Percentiles rank a stretch among this genome's conserved stretches.
Conservation (phyloP, 2,888 invertebrate genomes). For the Polymixis lichenea region DNA sequence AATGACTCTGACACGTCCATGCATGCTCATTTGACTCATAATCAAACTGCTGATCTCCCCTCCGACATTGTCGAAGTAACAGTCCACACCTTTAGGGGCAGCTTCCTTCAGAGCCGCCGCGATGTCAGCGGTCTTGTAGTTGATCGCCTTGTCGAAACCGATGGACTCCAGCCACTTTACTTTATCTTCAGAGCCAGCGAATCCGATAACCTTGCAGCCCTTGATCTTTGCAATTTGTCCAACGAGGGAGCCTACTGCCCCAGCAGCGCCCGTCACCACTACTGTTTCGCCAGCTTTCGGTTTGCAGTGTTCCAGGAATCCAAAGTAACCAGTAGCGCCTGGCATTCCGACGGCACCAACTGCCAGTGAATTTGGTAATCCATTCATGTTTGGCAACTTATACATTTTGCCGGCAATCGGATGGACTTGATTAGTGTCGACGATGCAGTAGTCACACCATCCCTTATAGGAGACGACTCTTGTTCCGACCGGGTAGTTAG, state of each 20-base stretch:
- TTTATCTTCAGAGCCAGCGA: slow-evolving; percentile 89
- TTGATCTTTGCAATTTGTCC: slow-evolving; percentile 94
- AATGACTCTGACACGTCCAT: slow-evolving; percentile 90
- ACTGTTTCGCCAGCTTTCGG: slow-evolving; percentile 93
- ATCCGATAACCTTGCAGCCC: slow-evolving; percentile 92
- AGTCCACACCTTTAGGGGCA: slow-evolving; percentile 92
- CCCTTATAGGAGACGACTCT: slow-evolving; percentile 89
- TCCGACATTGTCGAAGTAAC: slow-evolving; percentile 94
- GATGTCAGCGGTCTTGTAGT: slow-evolving; percentile 91
- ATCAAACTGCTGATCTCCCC: slow-evolving; percentile 91
- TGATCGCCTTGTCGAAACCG: slow-evolving; percentile 93
- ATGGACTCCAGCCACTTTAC: slow-evolving; percentile 89
- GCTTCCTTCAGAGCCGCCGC: slow-evolving; percentile 87
- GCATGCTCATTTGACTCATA: slow-evolving; percentile 90
- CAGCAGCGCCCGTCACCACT: slow-evolving; percentile 93
- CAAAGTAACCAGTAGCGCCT: slow-evolving; percentile 94
- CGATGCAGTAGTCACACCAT: slow-evolving; percentile 67
- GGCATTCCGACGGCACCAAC: slow-evolving; percentile 93
- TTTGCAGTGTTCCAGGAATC: slow-evolving; percentile 92
- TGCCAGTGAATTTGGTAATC: slow-evolving; percentile 88
- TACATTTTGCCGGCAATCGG: slow-evolving; percentile 65
- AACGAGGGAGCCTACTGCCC: slow-evolving; percentile 93
- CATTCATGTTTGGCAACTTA: slow-evolving; percentile 90
- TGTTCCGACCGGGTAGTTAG: slow-evolving; percentile 91
- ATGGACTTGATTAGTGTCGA: slow-evolving; percentile 54